phyloP scores from a whole-genome alignment of 2,888 invertebrate species.

The Candidula unifasciata region DNA sequence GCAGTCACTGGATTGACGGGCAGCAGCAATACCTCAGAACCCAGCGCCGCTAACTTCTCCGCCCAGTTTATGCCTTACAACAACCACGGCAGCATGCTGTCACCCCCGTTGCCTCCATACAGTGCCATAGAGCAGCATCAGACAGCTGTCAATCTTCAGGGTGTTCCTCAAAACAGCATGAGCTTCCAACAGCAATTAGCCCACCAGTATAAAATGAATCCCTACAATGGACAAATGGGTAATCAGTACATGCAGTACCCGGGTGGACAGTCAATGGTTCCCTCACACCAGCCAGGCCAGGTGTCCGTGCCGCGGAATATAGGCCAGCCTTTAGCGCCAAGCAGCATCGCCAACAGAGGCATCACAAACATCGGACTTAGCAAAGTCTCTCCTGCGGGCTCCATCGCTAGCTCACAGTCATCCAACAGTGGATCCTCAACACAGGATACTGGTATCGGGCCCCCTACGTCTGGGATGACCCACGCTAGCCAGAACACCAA shows the following conservation, averaged over 20 bases:
- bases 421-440: constrained; percentile 63
- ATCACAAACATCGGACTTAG: constrained; percentile 39
- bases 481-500: constrained; percentile 37
- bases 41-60: constrained; percentile 54
- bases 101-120: constrained; percentile 29
- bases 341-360: constrained; percentile 45
- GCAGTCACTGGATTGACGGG: constrained; percentile 79
- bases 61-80: constrained; percentile 56
- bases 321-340: constrained; percentile 37
- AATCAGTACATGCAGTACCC: constrained; percentile 47
- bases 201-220: constrained; percentile 42
- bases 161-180: constrained; percentile 5
- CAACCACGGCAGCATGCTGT: constrained; percentile 25
- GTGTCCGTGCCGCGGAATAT: constrained; percentile 31
- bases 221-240: constrained; percentile 29
- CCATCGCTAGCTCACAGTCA: constrained; percentile 72
- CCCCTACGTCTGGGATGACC: constrained; percentile 14
- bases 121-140: constrained; percentile 15
- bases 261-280: constrained; percentile 43
- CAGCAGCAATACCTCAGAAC: constrained; percentile 71
- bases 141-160: not conserved
- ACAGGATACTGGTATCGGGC: constrained; percentile 37
- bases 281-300: constrained; percentile 46
- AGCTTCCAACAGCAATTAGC: constrained; percentile 41
- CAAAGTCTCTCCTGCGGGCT: constrained; percentile 72